phyloP scores from a whole-genome alignment of 2,888 invertebrate genomes.

The Parasteatoda lunata region DNA sequence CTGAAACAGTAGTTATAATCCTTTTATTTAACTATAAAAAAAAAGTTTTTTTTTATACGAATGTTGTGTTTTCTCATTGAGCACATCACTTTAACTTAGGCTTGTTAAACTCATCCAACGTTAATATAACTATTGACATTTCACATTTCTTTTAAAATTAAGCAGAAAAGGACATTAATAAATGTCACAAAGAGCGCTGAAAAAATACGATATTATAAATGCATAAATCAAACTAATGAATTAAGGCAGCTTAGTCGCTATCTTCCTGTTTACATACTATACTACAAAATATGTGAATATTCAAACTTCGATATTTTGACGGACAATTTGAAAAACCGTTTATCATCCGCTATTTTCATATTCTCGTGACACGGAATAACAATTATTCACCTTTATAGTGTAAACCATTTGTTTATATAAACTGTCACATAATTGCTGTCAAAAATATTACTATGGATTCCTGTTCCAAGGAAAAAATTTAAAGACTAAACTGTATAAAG shows the following conservation, averaged over 20 bases:
- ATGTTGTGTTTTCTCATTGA: too few species aligned
- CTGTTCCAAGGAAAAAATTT: constrained; percentile 1
- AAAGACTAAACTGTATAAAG: constrained; percentile 23
- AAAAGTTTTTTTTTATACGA: too few species aligned
- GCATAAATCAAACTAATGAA: constrained; percentile 11
- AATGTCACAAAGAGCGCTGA: neutral
- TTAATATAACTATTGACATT: neutral
- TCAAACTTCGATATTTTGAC: constrained; percentile 18
- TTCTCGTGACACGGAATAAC: constrained; percentile 4
- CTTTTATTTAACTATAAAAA: too few species aligned
- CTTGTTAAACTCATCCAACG: neutral
- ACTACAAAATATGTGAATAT: constrained; percentile 18
- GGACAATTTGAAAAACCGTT: constrained; percentile 22
- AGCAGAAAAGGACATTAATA: neutral
- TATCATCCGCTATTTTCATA: constrained; percentile 16
- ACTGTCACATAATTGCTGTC: constrained; percentile 12
- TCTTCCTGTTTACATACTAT: neutral
- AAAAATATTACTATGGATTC: constrained; percentile 9
- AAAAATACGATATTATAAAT: neutral
- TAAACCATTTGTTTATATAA: constrained; percentile 5
- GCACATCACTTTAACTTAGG: neutral
- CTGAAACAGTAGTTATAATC: too few species aligned
- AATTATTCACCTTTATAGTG: constrained; percentile 15
- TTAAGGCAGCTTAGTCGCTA: constrained; percentile 2
- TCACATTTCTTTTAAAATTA: neutral